These are phyloP conservation scores for Uromys caudimaculatus DNA, from an alignment of 2,797 vertebrate species.

Conservation along the genomic window DNA sequence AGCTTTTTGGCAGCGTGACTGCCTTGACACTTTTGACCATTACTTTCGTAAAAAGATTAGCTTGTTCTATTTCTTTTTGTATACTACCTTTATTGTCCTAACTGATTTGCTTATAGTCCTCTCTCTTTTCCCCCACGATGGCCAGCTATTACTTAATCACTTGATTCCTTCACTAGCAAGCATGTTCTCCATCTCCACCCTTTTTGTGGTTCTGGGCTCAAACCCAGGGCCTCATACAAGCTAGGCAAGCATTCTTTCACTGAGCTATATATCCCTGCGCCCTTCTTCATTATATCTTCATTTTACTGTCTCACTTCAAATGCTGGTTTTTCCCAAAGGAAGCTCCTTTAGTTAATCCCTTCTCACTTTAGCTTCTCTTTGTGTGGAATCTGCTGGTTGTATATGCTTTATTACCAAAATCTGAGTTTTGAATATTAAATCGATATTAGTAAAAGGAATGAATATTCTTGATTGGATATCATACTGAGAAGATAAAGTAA, in stretches of 20 bases:
- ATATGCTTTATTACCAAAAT: slow-evolving; percentile 49
- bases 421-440: slow-evolving; percentile 37
- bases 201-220: background rate
- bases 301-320: background rate
- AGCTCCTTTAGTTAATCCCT: background rate
- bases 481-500: slow-evolving; percentile 7
- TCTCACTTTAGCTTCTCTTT: background rate
- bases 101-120: slow-evolving; percentile 11
- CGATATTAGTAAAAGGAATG: slow-evolving; percentile 3
- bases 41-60: background rate
- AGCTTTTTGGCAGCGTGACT: background rate
- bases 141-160: background rate
- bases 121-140: background rate
- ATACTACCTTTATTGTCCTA: background rate
- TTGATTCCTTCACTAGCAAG: slow-evolving; percentile 9
- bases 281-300: background rate
- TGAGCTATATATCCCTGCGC: background rate
- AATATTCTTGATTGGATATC: slow-evolving; percentile 37
- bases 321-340: background rate
- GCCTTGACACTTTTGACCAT: background rate
- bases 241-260: background rate
- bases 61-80: slow-evolving; percentile 23
- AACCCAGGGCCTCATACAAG: background rate
- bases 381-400: slow-evolving; percentile 9
- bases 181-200: background rate